Evolutionary conservation across 2,113 vertebrate genomes (phyloP).

Genomic region (Azemiops feae): DNA sequence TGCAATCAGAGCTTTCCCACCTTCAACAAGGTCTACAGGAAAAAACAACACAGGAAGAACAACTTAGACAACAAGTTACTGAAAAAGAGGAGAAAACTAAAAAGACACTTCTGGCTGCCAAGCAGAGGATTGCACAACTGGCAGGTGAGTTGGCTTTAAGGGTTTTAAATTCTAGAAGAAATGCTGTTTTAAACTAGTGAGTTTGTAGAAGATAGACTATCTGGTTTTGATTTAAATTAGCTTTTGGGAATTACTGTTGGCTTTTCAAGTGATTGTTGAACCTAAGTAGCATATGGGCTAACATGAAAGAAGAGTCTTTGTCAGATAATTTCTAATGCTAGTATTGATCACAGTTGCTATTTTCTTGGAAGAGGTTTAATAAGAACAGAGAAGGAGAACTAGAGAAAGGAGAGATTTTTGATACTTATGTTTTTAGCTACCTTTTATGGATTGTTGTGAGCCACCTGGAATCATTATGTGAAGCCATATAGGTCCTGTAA

Average conservation of each 20-base stretch:
- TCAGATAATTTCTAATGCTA: too few species aligned
- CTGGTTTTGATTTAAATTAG: neutral
- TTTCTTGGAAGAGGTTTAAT: neutral
- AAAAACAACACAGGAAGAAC: slow-evolving; percentile 82
- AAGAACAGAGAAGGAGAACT: neutral
- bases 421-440: neutral
- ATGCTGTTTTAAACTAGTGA: neutral
- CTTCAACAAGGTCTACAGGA: slow-evolving; percentile 90
- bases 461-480: neutral
- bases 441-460: neutral
- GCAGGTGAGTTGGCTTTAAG: slow-evolving; percentile 65
- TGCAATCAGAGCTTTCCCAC: slow-evolving; percentile 82
- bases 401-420: neutral
- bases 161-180: neutral
- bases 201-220: neutral
- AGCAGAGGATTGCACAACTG: slow-evolving; percentile 89
- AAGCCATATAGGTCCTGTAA: neutral
- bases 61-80: slow-evolving; percentile 84
- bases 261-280: neutral
- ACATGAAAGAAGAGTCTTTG: neutral
- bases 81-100: slow-evolving; percentile 96
- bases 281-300: neutral
- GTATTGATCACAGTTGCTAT: neutral
- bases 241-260: neutral
- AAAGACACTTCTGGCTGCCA: slow-evolving; percentile 87